Conservation (phyloP, 2,113 vertebrate species). For the Pontoporia blainvillei region DNA sequence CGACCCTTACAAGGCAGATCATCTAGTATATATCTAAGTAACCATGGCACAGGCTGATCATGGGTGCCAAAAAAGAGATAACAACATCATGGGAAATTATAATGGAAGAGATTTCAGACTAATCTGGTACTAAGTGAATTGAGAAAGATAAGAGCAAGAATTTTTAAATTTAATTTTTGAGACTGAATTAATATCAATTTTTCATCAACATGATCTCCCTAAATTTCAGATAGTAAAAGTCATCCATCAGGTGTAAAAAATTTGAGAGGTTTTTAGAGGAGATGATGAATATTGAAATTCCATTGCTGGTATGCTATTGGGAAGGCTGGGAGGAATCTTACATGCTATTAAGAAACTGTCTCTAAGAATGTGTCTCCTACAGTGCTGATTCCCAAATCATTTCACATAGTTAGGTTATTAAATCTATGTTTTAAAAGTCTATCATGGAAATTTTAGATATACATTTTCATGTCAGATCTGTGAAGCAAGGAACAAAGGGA, state of each 20-base stretch:
- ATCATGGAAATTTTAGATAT: background rate
- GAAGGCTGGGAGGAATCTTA: background rate
- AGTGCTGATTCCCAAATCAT: background rate
- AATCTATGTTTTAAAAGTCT: background rate
- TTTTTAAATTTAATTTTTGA: background rate
- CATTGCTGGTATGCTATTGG: background rate
- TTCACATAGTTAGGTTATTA: background rate
- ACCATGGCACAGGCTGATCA: background rate
- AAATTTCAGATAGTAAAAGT: constrained; percentile 17
- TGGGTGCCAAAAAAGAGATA: background rate
- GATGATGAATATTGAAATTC: background rate
- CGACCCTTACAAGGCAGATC: background rate
- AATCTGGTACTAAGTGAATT: background rate
- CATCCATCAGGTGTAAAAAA: background rate
- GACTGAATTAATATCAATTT: background rate
- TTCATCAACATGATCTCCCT: background rate
- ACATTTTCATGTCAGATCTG: background rate
- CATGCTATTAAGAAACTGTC: background rate
- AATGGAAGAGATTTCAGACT: background rate
- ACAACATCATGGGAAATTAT: background rate
- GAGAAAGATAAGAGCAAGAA: background rate
- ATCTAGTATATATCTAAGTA: background rate
- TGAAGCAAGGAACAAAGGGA: background rate
- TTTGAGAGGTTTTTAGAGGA: background rate
- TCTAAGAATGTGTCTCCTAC: background rate